Conservation (phyloP, 1,140 invertebrate genomes). For the Pectinophora gossypiella region DNA sequence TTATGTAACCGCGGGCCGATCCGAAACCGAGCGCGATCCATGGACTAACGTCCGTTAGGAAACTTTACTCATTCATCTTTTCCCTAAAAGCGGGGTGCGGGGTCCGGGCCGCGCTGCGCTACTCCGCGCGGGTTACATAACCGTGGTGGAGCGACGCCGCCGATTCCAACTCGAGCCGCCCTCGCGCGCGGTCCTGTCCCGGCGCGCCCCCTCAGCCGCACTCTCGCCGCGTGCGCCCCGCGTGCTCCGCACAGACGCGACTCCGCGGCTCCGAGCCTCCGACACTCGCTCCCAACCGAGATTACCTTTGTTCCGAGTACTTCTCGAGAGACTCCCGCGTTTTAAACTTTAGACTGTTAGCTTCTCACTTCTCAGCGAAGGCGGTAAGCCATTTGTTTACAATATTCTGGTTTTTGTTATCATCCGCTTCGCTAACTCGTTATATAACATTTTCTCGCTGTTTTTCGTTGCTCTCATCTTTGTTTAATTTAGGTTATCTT, state of each 20-base stretch:
- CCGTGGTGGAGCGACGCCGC: conserved; percentile 39
- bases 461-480: conserved; percentile 8
- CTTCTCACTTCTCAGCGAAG: conserved; percentile 29
- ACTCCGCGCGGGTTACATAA: conserved; percentile 54
- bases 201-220: conserved; percentile 17
- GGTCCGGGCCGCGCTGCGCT: conserved; percentile 51
- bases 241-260: conserved; percentile 17
- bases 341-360: conserved; percentile 28
- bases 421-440: conserved; percentile 21
- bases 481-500: neutral
- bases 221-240: conserved; percentile 10
- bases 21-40: conserved; percentile 53
- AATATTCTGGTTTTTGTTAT: conserved; percentile 18
- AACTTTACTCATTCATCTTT: conserved; percentile 73
- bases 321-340: conserved; percentile 13
- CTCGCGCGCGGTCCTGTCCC: conserved; percentile 39
- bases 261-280: conserved; percentile 6
- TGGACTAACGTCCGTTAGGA: conserved; percentile 64
- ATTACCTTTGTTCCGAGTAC: conserved; percentile 19
- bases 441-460: conserved; percentile 37
- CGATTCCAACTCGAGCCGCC: conserved; percentile 47
- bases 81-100: conserved; percentile 63
- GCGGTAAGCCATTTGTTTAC: conserved; percentile 46
- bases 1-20: conserved; percentile 60
- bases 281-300: neutral